Evolutionary conservation across 1,140 invertebrate species (phyloP).

Genomic region (Lordiphosa stackelbergi): DNA sequence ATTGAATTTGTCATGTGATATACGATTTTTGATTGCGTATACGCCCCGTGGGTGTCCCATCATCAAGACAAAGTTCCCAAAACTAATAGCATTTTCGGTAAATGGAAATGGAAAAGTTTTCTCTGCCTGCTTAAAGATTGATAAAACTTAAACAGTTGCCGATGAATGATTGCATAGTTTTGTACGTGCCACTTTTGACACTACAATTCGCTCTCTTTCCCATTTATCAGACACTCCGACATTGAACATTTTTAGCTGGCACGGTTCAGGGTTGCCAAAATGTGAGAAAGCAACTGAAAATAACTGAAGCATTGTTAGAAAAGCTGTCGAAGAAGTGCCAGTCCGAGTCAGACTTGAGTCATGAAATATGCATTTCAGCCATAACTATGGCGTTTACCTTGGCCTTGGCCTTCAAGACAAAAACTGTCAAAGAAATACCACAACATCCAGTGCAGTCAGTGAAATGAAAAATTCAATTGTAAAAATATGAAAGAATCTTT

Average conservation of each 20-base stretch:
- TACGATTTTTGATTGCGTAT: slow-evolving; percentile 69
- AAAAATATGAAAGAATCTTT: too few relatives aligned
- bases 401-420: slow-evolving; percentile 18
- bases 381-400: slow-evolving; percentile 33
- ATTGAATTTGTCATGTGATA: slow-evolving; percentile 73
- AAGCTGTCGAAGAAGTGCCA: slow-evolving; percentile 60
- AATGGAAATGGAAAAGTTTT: slow-evolving; percentile 6
- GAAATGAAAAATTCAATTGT: too few relatives aligned
- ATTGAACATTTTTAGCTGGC: slow-evolving; percentile 43
- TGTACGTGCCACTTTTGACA: slow-evolving; percentile 65
- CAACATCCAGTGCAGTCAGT: not conserved
- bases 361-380: slow-evolving; percentile 64
- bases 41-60: slow-evolving; percentile 38
- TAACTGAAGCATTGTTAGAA: slow-evolving; percentile 37
- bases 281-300: slow-evolving; percentile 40
- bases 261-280: slow-evolving; percentile 48
- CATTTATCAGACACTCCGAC: slow-evolving; percentile 16
- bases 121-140: slow-evolving; percentile 56
- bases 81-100: slow-evolving; percentile 41
- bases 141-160: slow-evolving; percentile 48
- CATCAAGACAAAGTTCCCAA: slow-evolving; percentile 27
- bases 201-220: slow-evolving; percentile 8
- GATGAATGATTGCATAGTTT: slow-evolving; percentile 60
- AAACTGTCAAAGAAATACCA: slow-evolving; percentile 22
- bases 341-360: slow-evolving; percentile 21